A percentile compares a stretch with the other conserved stretches of the same genome.
phyloP scores from a whole-genome alignment of 64 coral and sea anemone species.

The Acropora tenuis region DNA sequence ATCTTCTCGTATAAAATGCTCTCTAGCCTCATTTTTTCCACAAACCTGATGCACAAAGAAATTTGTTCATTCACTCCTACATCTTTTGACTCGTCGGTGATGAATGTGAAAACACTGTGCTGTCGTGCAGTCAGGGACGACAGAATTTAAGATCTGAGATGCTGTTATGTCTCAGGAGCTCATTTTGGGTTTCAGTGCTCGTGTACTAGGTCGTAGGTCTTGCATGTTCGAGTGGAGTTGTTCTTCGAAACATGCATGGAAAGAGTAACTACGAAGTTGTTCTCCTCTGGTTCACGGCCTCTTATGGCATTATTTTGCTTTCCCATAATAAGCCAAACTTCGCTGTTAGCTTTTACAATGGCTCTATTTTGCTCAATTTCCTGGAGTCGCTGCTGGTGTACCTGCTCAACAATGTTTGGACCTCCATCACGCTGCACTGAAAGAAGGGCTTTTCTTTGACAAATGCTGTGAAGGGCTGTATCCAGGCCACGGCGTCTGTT shows the following conservation, averaged over 20 bases:
- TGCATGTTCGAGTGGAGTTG: slow-evolving; percentile 42
- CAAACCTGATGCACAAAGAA: slow-evolving; percentile 59
- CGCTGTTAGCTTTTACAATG: not conserved
- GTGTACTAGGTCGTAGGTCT: slow-evolving; percentile 45
- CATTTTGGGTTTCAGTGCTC: slow-evolving; percentile 54
- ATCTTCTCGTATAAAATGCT: slow-evolving; percentile 25
- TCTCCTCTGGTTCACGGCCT: slow-evolving; percentile 57
- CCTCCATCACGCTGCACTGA: not conserved
- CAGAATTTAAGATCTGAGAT: no score
- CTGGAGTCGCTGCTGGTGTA: not conserved
- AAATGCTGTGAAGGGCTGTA: slow-evolving; percentile 15
- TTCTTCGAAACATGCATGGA: slow-evolving; percentile 8
- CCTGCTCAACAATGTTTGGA: not conserved
- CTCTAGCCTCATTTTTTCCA: slow-evolving; percentile 33
- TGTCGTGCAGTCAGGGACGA: no score
- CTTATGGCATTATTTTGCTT: slow-evolving; percentile 6
- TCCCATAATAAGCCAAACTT: not conserved
- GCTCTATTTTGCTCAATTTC: not conserved
- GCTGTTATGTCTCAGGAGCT: not conserved
- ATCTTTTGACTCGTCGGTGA: no score
- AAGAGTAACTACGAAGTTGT: slow-evolving; percentile 42
- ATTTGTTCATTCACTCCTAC: slow-evolving; percentile 47
- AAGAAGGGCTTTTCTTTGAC: not conserved
- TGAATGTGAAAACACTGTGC: no score
- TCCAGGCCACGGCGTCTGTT: not conserved